Evolutionary conservation across 2,113 vertebrate species (phyloP).

Genomic region (Enhydra lutris): DNA sequence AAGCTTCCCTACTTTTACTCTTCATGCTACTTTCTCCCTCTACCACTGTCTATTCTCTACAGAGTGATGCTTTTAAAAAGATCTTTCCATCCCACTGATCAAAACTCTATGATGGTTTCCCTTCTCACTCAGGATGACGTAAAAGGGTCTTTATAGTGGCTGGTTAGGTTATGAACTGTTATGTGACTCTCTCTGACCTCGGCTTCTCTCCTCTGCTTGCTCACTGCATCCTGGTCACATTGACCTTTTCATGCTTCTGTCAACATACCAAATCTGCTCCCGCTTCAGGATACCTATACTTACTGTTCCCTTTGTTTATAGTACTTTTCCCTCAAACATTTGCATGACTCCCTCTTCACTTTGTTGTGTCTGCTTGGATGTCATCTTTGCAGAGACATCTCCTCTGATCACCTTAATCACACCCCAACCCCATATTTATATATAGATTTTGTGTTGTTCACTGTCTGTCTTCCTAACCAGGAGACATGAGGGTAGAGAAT

Average conservation of each 20-base stretch:
- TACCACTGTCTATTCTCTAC: background rate
- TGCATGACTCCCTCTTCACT: background rate
- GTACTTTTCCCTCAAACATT: background rate
- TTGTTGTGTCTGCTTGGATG: background rate
- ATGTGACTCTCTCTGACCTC: background rate
- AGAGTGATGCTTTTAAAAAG: background rate
- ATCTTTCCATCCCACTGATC: background rate
- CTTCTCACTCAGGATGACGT: background rate
- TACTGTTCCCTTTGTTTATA: background rate
- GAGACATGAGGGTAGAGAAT: background rate
- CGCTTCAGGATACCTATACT: background rate
- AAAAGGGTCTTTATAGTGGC: background rate
- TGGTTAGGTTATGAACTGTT: background rate
- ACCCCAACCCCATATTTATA: background rate
- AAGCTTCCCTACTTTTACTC: background rate
- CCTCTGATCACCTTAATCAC: background rate
- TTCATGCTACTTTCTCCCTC: background rate
- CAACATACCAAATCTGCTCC: background rate
- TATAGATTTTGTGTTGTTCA: background rate
- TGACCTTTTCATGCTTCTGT: background rate
- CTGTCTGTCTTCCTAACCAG: background rate
- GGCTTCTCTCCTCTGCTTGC: background rate
- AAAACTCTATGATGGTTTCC: background rate
- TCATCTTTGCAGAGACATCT: background rate
- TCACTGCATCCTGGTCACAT: background rate